Evolutionary conservation across 2,797 vertebrate species (phyloP).

Genomic region (Octomys mimax): DNA sequence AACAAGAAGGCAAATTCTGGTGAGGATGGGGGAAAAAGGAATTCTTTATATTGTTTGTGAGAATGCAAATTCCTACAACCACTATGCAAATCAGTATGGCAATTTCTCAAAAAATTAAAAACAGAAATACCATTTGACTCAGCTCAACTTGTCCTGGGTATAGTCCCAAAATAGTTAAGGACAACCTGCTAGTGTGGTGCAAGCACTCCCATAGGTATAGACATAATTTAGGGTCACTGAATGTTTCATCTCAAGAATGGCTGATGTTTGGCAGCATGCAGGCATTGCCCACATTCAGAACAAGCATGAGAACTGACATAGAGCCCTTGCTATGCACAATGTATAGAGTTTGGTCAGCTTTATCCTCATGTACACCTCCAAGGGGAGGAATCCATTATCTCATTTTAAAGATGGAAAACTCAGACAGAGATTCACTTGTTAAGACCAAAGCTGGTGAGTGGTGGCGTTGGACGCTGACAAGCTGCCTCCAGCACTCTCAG

Average conservation of each 20-base stretch:
- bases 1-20: background rate
- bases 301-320: background rate
- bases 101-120: background rate
- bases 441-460: background rate
- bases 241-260: background rate
- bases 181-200: background rate
- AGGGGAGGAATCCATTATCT: background rate
- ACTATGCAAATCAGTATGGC: background rate
- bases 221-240: background rate
- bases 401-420: slow-evolving; percentile 7
- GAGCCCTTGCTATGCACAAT: background rate
- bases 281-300: background rate
- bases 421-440: background rate
- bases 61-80: background rate
- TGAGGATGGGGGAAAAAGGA: background rate
- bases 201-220: background rate
- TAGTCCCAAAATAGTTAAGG: background rate
- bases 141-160: background rate
- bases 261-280: background rate
- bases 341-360: background rate
- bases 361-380: background rate
- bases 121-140: background rate
- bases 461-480: background rate
- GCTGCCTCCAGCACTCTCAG: rapidly evolving
- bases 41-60: background rate